Percentiles rank a stretch among this genome's conserved stretches.
Conservation (phyloP, 2,113 vertebrate genomes). For the Podarcis muralis region DNA sequence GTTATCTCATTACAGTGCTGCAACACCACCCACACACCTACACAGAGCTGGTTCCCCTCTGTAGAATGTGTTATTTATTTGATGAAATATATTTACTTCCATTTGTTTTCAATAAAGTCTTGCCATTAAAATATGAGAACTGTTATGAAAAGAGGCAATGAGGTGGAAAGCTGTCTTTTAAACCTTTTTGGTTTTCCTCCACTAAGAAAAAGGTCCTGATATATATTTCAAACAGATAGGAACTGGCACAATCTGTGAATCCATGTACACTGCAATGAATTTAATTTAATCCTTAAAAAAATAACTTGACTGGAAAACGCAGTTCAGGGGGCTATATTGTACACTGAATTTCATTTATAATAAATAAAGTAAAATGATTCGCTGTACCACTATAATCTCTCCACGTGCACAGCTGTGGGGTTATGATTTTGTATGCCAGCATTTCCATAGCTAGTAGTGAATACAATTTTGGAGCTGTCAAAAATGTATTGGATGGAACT, state of each 20-base stretch:
- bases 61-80: conserved; percentile 61
- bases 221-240: conserved; percentile 63
- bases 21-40: conserved; percentile 22
- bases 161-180: conserved; percentile 72
- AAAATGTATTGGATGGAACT: conserved; percentile 56
- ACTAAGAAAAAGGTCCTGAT: conserved; percentile 38
- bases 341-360: conserved; percentile 69
- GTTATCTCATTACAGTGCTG: conserved; percentile 34
- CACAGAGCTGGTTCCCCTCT: conserved; percentile 18
- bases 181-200: conserved; percentile 62
- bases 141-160: conserved; percentile 70
- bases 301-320: conserved; percentile 72
- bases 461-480: conserved; percentile 62
- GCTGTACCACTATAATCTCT: conserved; percentile 51
- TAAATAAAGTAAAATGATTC: conserved; percentile 64
- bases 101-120: conserved; percentile 67
- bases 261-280: conserved; percentile 60
- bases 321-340: conserved; percentile 58
- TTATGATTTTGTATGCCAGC: conserved; percentile 57
- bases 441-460: conserved; percentile 54
- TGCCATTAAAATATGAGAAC: conserved; percentile 47
- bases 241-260: conserved; percentile 62
- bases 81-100: conserved; percentile 61
- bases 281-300: conserved; percentile 75
- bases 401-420: conserved; percentile 32